phyloP scores from a whole-genome alignment of 2,113 vertebrate species.

The Laticauda colubrina region DNA sequence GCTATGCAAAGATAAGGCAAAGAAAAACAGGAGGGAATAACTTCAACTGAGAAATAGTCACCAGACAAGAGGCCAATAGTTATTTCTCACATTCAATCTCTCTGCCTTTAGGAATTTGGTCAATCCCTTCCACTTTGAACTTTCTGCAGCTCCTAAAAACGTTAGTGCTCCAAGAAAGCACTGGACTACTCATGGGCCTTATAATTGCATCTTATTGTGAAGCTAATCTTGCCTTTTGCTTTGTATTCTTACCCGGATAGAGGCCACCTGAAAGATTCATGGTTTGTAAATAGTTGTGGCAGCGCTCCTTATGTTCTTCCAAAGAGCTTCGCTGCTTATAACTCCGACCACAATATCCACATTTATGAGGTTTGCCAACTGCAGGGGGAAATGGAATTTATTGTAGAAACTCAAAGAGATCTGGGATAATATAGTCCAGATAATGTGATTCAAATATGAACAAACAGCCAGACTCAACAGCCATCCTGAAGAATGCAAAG shows the following conservation, averaged over 20 bases:
- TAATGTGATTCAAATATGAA: neutral
- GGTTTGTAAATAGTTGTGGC: slow-evolving; percentile 97
- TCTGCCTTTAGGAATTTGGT: neutral
- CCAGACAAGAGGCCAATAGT: neutral
- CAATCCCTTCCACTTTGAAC: no score
- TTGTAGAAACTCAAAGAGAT: slow-evolving; percentile 43
- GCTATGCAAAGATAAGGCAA: neutral
- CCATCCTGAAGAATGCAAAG: neutral
- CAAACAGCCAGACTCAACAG: neutral
- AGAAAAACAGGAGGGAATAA: neutral
- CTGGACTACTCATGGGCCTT: neutral
- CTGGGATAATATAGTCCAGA: slow-evolving; percentile 10
- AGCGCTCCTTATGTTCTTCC: slow-evolving; percentile 98
- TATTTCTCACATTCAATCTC: neutral
- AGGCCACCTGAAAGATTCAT: slow-evolving; percentile 91
- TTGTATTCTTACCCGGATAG: slow-evolving; percentile 84
- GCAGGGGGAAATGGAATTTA: slow-evolving; percentile 61
- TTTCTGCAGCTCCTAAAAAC: neutral
- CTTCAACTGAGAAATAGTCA: neutral
- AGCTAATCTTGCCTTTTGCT: neutral
- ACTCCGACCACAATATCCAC: slow-evolving; percentile 96
- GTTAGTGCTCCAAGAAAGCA: slow-evolving; percentile 1
- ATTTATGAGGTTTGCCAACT: slow-evolving; percentile 99
- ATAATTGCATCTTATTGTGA: neutral
- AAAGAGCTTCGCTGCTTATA: slow-evolving; percentile 98